Evolutionary conservation across 2,888 invertebrate species (phyloP).

Genomic region (Eurytoma californica): DNA sequence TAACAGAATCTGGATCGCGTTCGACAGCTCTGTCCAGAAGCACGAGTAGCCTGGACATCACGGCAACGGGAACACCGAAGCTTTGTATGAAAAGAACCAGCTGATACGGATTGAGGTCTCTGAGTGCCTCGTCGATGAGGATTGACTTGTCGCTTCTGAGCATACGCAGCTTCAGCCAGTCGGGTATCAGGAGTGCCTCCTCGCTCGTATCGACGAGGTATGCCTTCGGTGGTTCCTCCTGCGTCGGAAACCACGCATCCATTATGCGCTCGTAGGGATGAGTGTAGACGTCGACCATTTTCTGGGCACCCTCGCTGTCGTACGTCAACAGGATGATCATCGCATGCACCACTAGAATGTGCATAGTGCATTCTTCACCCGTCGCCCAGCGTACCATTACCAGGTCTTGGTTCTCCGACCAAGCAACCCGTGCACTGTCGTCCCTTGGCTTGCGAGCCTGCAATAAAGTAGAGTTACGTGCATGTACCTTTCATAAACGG

Average conservation of each 20-base stretch:
- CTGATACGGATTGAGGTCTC: conserved; percentile 91
- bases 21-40: conserved; percentile 89
- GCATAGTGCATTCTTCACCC: conserved; percentile 85
- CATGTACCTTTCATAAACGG: no score
- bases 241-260: conserved; percentile 87
- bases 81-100: conserved; percentile 95
- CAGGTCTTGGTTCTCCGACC: conserved; percentile 85
- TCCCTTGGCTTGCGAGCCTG: conserved; percentile 80
- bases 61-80: conserved; percentile 93
- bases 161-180: conserved; percentile 94
- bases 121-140: conserved; percentile 90
- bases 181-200: conserved; percentile 89
- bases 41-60: conserved; percentile 88
- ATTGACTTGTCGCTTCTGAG: conserved; percentile 87
- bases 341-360: conserved; percentile 88
- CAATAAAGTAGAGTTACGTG: no score
- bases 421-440: conserved; percentile 75
- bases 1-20: conserved; percentile 83
- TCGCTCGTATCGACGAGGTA: conserved; percentile 88
- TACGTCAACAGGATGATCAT: conserved; percentile 88
- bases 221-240: conserved; percentile 85
- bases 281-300: conserved; percentile 75
- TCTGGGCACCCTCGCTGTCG: conserved; percentile 74
- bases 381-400: conserved; percentile 86
- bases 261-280: conserved; percentile 79